Percentiles rank a stretch among this genome's conserved stretches.
phyloP scores from a whole-genome alignment of 2,113 vertebrate species.

The Poeciliopsis prolifica region DNA sequence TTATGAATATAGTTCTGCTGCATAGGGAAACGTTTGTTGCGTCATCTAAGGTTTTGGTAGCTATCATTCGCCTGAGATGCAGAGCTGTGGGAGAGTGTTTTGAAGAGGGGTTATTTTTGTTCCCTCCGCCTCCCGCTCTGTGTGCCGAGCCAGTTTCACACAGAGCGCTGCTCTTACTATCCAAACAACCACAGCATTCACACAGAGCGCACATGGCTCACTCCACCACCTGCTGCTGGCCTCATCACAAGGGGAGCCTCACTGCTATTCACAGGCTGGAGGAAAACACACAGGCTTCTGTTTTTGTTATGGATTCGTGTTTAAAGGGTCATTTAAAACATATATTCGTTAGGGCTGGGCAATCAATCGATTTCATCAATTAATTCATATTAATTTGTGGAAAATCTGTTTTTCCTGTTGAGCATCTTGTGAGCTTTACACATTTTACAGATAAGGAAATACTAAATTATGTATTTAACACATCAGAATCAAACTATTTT shows the following conservation, averaged over 20 bases:
- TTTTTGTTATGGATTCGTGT: neutral
- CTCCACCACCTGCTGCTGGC: conserved; percentile 70
- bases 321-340: too few relatives aligned
- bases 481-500: too few relatives aligned
- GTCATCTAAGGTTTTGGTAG: conserved; percentile 11
- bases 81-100: conserved; percentile 34
- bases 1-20: neutral
- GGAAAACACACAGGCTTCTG: conserved; percentile 13
- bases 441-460: too few relatives aligned
- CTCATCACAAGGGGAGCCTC: conserved; percentile 54
- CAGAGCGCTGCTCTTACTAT: conserved; percentile 68
- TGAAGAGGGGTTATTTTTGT: conserved; percentile 29
- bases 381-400: too few relatives aligned
- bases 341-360: too few relatives aligned
- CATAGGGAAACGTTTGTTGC: neutral
- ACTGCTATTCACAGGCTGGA: conserved; percentile 46
- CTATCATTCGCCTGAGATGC: conserved; percentile 42
- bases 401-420: too few relatives aligned
- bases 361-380: too few relatives aligned
- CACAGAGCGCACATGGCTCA: conserved; percentile 61
- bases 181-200: conserved; percentile 77
- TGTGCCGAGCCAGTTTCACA: conserved; percentile 66
- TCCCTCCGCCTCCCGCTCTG: neutral
- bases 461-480: too few relatives aligned
- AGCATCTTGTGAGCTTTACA: too few relatives aligned